Percentiles rank a stretch among this genome's conserved stretches.
phyloP scores from a whole-genome alignment of 2,888 invertebrate species.

The Pseudolycoriella hygida region DNA sequence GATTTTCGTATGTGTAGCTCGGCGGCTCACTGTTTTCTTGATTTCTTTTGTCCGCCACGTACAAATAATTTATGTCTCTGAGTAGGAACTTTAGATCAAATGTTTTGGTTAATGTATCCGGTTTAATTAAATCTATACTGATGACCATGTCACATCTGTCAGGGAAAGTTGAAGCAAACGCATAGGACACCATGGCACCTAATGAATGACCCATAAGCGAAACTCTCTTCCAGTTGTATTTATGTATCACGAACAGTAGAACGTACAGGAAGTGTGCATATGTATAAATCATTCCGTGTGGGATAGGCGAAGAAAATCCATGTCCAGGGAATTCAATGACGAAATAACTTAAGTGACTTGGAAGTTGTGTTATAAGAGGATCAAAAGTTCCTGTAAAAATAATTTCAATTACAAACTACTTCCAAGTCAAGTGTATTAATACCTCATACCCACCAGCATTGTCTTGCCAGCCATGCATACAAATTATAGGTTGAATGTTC shows the following conservation, averaged over 20 bases:
- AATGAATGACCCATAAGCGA: slow-evolving; percentile 51
- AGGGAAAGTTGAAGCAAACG: slow-evolving; percentile 34
- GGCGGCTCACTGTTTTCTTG: slow-evolving; percentile 35
- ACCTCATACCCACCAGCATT: slow-evolving; percentile 41
- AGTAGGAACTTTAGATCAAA: too few relatives aligned
- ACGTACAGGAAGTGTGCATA: slow-evolving; percentile 27
- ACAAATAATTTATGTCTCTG: slow-evolving; percentile 26
- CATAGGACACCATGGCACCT: slow-evolving; percentile 41
- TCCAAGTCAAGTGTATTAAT: too few relatives aligned
- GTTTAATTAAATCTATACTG: slow-evolving; percentile 19
- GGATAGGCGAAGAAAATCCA: slow-evolving; percentile 49
- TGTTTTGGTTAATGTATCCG: neutral
- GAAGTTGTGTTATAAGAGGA: slow-evolving; percentile 42
- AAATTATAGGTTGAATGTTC: slow-evolving; percentile 43
- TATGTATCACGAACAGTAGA: slow-evolving; percentile 38
- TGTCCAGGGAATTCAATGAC: slow-evolving; percentile 54
- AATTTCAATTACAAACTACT: too few relatives aligned
- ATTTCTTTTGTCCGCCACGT: slow-evolving; percentile 29
- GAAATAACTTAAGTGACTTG: slow-evolving; percentile 31
- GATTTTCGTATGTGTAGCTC: slow-evolving; percentile 41
- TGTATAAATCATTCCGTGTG: slow-evolving; percentile 37
- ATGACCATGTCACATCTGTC: slow-evolving; percentile 23
- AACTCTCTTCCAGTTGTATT: slow-evolving; percentile 50
- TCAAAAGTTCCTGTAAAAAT: slow-evolving; percentile 39
- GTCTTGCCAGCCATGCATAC: slow-evolving; percentile 65